Evolutionary conservation across 2,797 vertebrate species (phyloP).

Genomic region (Champsocephalus gunnari): DNA sequence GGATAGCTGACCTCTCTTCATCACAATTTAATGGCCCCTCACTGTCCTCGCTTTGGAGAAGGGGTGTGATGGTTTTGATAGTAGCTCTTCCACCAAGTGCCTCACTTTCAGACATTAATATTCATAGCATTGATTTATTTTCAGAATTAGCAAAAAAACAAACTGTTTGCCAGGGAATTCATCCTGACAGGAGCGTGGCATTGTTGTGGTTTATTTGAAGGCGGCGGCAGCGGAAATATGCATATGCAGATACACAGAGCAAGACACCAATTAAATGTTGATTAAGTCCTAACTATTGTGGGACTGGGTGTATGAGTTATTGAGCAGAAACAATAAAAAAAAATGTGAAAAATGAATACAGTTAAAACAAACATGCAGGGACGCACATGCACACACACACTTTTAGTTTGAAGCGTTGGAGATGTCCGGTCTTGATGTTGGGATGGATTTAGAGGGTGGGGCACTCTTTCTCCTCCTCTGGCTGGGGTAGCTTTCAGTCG

Average conservation of each 20-base stretch:
- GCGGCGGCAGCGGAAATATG: slow-evolving; percentile 76
- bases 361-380: slow-evolving; percentile 64
- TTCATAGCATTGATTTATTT: slow-evolving; percentile 84
- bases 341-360: slow-evolving; percentile 73
- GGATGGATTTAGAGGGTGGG: slow-evolving; percentile 48
- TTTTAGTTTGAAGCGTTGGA: slow-evolving; percentile 49
- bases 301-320: slow-evolving; percentile 66
- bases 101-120: slow-evolving; percentile 79
- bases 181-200: slow-evolving; percentile 82
- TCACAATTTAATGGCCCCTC: slow-evolving; percentile 79
- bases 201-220: slow-evolving; percentile 80
- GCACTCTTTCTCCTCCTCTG: slow-evolving; percentile 39
- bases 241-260: slow-evolving; percentile 83
- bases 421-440: slow-evolving; percentile 67
- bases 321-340: slow-evolving; percentile 58
- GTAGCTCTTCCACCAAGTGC: slow-evolving; percentile 69
- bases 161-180: slow-evolving; percentile 81
- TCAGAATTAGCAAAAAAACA: slow-evolving; percentile 77
- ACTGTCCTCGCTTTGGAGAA: slow-evolving; percentile 58
- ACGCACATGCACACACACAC: slow-evolving; percentile 23
- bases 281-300: slow-evolving; percentile 85
- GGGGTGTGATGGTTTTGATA: slow-evolving; percentile 63
- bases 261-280: slow-evolving; percentile 85
- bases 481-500: slow-evolving; percentile 73
- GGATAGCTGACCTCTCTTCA: slow-evolving; percentile 78